These are phyloP conservation scores for Sylvilagus floridanus DNA, from an alignment of 2,797 vertebrate species.

Conservation along the genomic window DNA sequence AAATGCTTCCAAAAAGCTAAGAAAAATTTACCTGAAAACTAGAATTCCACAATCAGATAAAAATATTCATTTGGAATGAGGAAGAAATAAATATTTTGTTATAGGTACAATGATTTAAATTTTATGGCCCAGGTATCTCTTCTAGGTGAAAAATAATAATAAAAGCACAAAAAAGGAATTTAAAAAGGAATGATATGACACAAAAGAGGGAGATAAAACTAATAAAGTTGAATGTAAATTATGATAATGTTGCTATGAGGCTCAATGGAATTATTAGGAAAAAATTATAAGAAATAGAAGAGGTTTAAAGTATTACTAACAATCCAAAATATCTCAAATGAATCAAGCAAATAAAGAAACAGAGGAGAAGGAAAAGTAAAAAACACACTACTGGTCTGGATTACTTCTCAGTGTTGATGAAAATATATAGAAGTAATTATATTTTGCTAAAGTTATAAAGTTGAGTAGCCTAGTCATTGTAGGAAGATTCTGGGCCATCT, in stretches of 20 bases:
- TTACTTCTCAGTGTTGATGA: not conserved
- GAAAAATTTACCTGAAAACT: slow-evolving; percentile 9
- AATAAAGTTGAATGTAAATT: slow-evolving; percentile 37
- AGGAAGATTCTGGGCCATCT: not conserved
- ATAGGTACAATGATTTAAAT: not conserved
- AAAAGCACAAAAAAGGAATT: slow-evolving; percentile 5
- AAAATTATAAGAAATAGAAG: slow-evolving; percentile 17
- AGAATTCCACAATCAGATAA: slow-evolving; percentile 41
- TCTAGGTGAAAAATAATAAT: not conserved
- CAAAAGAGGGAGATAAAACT: not conserved
- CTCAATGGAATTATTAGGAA: slow-evolving; percentile 1
- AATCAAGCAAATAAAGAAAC: slow-evolving; percentile 1
- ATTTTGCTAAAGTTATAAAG: not conserved
- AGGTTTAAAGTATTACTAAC: slow-evolving; percentile 1
- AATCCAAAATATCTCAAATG: slow-evolving; percentile 22
- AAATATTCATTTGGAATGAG: not conserved
- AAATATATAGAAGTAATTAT: not conserved
- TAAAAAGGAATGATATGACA: not conserved
- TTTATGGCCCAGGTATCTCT: not conserved
- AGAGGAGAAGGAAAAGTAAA: not conserved
- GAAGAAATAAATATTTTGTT: slow-evolving; percentile 22
- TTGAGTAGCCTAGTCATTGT: not conserved
- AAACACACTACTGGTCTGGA: not conserved
- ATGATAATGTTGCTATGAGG: not conserved
- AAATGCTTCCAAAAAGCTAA: not conserved